phyloP scores from a whole-genome alignment of 1,140 invertebrate species.

The Atta cephalotes region DNA sequence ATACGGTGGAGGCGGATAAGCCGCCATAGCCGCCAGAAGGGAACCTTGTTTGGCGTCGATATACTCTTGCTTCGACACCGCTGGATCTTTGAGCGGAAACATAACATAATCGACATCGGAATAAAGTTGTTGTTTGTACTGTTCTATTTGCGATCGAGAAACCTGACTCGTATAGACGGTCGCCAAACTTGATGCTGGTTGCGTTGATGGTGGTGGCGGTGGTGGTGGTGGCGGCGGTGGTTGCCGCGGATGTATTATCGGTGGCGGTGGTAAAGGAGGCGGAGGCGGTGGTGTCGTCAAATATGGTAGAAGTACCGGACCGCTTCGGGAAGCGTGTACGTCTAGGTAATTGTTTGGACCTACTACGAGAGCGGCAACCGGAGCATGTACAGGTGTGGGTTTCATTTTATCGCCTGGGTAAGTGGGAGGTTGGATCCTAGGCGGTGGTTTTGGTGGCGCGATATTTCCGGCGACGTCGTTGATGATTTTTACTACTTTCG shows the following conservation, averaged over 20 bases:
- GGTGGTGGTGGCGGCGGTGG: constrained; percentile 86
- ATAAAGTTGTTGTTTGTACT: constrained; percentile 94
- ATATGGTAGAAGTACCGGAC: constrained; percentile 88
- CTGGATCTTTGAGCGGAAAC: constrained; percentile 95
- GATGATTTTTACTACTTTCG: constrained; percentile 40
- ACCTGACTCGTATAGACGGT: constrained; percentile 90
- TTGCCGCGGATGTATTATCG: constrained; percentile 84
- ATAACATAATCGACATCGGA: constrained; percentile 96
- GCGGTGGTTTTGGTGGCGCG: constrained; percentile 82
- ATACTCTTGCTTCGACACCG: constrained; percentile 95
- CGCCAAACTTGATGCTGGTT: constrained; percentile 86
- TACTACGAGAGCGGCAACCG: constrained; percentile 86
- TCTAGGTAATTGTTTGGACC: constrained; percentile 90
- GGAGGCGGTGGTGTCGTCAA: constrained; percentile 87
- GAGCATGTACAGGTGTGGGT: constrained; percentile 85
- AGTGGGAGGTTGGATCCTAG: constrained; percentile 83
- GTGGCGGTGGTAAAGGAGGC: constrained; percentile 84
- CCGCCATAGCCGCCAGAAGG: constrained; percentile 88
- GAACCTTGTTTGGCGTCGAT: constrained; percentile 94
- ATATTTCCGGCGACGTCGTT: not conserved
- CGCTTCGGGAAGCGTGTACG: constrained; percentile 88
- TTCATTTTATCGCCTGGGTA: constrained; percentile 87
- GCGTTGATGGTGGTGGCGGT: constrained; percentile 84
- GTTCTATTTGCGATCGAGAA: constrained; percentile 92
- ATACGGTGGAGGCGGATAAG: constrained; percentile 87